Evolutionary conservation across 2,888 invertebrate species (phyloP).

Genomic region (Kryphioiulus occultus): DNA sequence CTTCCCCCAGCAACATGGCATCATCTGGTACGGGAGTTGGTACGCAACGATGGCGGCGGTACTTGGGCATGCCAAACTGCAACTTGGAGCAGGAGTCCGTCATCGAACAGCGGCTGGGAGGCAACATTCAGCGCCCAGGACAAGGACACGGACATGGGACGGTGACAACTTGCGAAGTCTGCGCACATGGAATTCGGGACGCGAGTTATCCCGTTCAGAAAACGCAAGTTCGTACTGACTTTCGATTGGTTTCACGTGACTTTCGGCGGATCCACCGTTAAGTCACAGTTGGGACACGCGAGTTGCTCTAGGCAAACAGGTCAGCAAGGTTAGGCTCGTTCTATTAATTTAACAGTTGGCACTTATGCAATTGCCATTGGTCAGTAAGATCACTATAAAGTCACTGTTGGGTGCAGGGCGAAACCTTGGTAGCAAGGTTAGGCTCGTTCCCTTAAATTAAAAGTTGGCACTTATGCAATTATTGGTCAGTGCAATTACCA

Average conservation of each 20-base stretch:
- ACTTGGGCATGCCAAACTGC: slow-evolving; percentile 41
- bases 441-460: too few relatives aligned
- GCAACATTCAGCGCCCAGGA: not conserved
- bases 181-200: not conserved
- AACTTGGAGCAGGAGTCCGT: slow-evolving; percentile 30
- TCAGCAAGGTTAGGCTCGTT: too few relatives aligned
- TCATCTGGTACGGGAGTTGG: slow-evolving; percentile 6
- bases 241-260: too few relatives aligned
- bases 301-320: too few relatives aligned
- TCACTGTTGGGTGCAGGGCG: not conserved
- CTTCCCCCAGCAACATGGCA: slow-evolving; percentile 47
- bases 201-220: not conserved
- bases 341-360: too few relatives aligned
- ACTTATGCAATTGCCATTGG: too few relatives aligned
- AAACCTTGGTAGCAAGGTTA: too few relatives aligned
- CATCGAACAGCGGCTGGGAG: not conserved
- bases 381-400: too few relatives aligned
- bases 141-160: not conserved
- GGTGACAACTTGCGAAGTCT: not conserved
- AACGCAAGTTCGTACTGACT: too few relatives aligned
- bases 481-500: too few relatives aligned
- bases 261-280: not conserved
- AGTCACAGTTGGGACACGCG: not conserved
- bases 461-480: too few relatives aligned
- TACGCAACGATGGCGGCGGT: slow-evolving; percentile 12